These are phyloP conservation scores for Bombyx huttoni DNA, from an alignment of 2,888 invertebrate species.

Conservation along the genomic window DNA sequence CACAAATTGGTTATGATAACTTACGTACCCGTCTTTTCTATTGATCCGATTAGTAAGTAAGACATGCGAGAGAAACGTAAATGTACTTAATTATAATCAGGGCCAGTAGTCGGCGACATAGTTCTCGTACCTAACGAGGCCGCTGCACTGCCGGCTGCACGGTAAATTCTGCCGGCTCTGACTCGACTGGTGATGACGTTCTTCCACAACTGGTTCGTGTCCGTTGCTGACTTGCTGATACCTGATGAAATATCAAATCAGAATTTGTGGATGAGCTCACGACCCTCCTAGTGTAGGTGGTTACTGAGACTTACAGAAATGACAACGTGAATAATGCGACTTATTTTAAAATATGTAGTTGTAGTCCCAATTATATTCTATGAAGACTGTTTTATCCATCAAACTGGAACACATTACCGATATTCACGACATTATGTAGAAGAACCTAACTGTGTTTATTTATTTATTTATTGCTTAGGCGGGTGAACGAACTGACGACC, in stretches of 20 bases:
- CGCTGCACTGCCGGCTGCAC: slow-evolving; percentile 53
- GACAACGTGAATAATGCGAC: too few species aligned
- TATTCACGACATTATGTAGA: too few species aligned
- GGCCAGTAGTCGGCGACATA: slow-evolving; percentile 35
- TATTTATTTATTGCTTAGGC: too few species aligned
- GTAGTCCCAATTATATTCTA: too few species aligned
- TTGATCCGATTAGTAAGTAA: slow-evolving; percentile 22
- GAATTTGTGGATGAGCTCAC: too few species aligned
- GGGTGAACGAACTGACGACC: too few species aligned
- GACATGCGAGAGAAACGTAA: slow-evolving; percentile 34
- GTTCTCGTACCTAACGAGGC: slow-evolving; percentile 60
- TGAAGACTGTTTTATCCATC: too few species aligned
- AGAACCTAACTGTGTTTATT: too few species aligned
- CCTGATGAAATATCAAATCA: slow-evolving; percentile 12
- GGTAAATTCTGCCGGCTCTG: slow-evolving; percentile 47
- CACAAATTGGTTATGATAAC: neutral
- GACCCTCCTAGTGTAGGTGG: too few species aligned
- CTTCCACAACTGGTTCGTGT: slow-evolving; percentile 18
- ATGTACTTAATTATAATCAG: slow-evolving; percentile 25
- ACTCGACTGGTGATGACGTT: slow-evolving; percentile 29
- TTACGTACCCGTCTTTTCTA: slow-evolving; percentile 40
- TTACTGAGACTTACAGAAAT: too few species aligned
- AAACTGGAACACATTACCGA: too few species aligned
- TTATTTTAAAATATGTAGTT: too few species aligned
- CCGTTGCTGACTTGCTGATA: slow-evolving; percentile 24